phyloP scores from a whole-genome alignment of 2,113 vertebrate species.

The Otolemur garnettii region DNA sequence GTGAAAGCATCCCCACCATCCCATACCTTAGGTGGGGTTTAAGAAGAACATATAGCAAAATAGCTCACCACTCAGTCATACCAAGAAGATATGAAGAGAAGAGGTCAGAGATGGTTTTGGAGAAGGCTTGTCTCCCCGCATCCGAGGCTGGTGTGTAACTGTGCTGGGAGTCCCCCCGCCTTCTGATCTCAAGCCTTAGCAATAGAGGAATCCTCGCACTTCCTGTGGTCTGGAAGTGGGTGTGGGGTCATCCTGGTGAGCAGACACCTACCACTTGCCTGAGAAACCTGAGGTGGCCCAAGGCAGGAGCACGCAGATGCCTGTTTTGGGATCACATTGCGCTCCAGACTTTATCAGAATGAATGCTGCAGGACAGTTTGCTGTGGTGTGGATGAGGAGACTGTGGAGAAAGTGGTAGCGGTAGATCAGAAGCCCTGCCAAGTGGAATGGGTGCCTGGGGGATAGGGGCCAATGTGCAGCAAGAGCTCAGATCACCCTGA shows the following conservation, averaged over 20 bases:
- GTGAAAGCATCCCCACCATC: neutral
- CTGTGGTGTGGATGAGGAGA: neutral
- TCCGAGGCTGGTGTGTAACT: neutral
- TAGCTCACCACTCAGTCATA: no score
- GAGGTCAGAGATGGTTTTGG: neutral
- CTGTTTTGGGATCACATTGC: no score
- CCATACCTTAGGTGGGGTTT: neutral
- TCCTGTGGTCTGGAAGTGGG: neutral
- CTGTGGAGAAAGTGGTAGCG: neutral
- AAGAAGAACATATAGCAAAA: fast-evolving
- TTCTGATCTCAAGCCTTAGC: neutral
- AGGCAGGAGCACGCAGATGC: neutral
- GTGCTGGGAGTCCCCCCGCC: no score
- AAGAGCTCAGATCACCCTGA: neutral
- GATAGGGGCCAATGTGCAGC: neutral
- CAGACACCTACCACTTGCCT: neutral
- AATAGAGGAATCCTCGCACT: neutral
- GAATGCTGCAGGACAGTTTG: fast-evolving
- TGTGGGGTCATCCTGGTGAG: no score
- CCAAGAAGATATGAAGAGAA: neutral
- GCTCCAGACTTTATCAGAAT: neutral
- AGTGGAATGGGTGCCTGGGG: neutral
- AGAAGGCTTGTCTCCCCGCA: no score
- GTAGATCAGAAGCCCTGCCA: neutral
- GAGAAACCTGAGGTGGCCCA: neutral